Evolutionary conservation across 2,888 invertebrate genomes (phyloP).

Genomic region (Rotaria socialis): DNA sequence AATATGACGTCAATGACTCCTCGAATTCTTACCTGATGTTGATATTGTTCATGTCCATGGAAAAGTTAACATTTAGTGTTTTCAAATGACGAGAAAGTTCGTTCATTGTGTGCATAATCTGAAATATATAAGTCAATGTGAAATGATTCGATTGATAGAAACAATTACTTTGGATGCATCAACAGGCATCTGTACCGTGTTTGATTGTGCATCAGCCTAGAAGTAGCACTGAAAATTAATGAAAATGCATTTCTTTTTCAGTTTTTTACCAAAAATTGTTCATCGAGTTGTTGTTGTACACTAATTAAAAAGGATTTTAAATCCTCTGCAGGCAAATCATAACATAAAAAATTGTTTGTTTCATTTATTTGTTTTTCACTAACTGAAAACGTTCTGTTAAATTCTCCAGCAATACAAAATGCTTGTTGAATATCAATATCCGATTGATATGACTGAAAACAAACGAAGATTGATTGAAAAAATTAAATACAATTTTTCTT

Average conservation of each 20-base stretch:
- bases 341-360: background rate
- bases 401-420: background rate
- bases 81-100: background rate
- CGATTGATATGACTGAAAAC: background rate
- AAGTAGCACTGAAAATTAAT: background rate
- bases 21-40: background rate
- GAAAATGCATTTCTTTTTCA: background rate
- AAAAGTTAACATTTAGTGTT: background rate
- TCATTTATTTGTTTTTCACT: background rate
- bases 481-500: too few relatives aligned
- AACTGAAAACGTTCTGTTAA: background rate
- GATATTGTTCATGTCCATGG: background rate
- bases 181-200: fast-evolving
- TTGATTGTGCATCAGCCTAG: background rate
- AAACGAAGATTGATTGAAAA: too few relatives aligned
- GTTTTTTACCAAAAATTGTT: background rate
- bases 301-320: background rate
- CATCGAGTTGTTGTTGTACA: background rate
- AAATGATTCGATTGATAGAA: too few relatives aligned
- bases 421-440: background rate
- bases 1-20: too few relatives aligned
- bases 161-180: background rate
- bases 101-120: background rate
- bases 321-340: background rate
- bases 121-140: background rate